These are phyloP conservation scores for Quadroppia sp. DNA, from an alignment of 2,888 invertebrate species.

Conservation along the genomic window DNA sequence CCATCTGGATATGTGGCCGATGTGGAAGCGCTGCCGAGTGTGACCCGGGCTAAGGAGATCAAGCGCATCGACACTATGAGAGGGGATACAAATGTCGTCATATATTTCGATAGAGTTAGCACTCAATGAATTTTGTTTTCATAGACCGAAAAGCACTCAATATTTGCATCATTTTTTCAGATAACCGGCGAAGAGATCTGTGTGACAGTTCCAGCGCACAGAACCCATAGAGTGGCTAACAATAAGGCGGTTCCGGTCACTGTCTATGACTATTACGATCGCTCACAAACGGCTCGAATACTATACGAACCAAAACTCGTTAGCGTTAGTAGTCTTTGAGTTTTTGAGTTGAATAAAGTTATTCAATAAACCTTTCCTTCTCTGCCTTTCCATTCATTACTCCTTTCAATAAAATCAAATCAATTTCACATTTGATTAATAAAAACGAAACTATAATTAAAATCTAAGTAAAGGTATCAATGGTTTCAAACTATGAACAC, in stretches of 20 bases:
- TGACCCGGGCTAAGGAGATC: slow-evolving; percentile 51
- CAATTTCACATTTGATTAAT: neutral
- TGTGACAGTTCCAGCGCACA: slow-evolving; percentile 48
- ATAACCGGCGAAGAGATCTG: slow-evolving; percentile 47
- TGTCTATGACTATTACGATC: slow-evolving; percentile 49
- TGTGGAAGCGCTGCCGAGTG: slow-evolving; percentile 59
- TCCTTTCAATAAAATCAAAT: neutral
- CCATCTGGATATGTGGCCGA: slow-evolving; percentile 89
- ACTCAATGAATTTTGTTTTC: too few species aligned
- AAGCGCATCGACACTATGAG: slow-evolving; percentile 67
- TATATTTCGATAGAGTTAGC: slow-evolving; percentile 69
- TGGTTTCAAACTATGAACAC: too few species aligned
- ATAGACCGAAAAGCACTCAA: too few species aligned
- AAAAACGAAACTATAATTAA: too few species aligned
- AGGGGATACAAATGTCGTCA: slow-evolving; percentile 62
- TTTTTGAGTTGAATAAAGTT: too few species aligned
- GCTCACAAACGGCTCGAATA: slow-evolving; percentile 47
- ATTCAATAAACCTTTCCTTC: neutral
- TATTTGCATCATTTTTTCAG: neutral
- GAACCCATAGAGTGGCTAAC: slow-evolving; percentile 48
- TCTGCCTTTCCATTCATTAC: neutral
- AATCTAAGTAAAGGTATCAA: too few species aligned
- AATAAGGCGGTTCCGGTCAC: slow-evolving; percentile 48
- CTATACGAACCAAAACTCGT: slow-evolving; percentile 47
- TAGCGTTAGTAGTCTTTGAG: slow-evolving; percentile 42